A percentile compares a stretch with the other conserved stretches of the same genome.
Conservation (phyloP, 2,113 vertebrate genomes). For the Coptodon bakossiorum region DNA sequence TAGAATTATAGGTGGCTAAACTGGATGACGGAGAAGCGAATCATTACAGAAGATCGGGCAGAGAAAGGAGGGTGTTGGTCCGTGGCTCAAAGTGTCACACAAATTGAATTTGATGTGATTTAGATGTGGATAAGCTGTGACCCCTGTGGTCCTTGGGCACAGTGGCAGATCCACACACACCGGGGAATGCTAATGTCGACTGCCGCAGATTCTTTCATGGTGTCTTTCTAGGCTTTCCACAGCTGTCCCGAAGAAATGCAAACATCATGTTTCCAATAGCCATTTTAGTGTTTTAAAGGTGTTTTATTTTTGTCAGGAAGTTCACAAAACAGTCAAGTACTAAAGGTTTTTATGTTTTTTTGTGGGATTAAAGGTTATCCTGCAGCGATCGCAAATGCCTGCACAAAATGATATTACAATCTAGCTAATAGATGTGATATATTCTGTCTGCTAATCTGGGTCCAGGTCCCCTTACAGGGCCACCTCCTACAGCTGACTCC, state of each 20-base stretch:
- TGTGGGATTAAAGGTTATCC: background rate
- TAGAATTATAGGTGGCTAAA: constrained; percentile 2
- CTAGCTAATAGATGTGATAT: background rate
- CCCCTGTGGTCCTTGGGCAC: background rate
- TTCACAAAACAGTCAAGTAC: background rate
- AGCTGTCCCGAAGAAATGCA: background rate
- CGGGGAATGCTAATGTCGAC: background rate
- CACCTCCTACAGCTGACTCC: background rate
- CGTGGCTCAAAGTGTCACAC: background rate
- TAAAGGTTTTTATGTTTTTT: background rate
- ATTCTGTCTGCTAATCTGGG: background rate
- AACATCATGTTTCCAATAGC: background rate
- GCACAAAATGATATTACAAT: background rate
- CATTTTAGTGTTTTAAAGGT: background rate
- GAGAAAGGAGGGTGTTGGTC: background rate
- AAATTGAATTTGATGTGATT: background rate
- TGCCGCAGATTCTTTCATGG: background rate
- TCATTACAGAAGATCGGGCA: background rate
- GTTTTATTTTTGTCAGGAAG: background rate
- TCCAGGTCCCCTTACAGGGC: background rate
- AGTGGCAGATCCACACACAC: background rate
- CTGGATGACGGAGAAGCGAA: background rate
- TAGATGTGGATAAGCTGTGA: background rate
- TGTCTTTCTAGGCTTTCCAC: background rate
- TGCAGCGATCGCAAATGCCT: background rate